A percentile compares a stretch with the other conserved stretches of the same genome.
Conservation (phyloP, 23 tunicate species). For the Styela plicata region DNA sequence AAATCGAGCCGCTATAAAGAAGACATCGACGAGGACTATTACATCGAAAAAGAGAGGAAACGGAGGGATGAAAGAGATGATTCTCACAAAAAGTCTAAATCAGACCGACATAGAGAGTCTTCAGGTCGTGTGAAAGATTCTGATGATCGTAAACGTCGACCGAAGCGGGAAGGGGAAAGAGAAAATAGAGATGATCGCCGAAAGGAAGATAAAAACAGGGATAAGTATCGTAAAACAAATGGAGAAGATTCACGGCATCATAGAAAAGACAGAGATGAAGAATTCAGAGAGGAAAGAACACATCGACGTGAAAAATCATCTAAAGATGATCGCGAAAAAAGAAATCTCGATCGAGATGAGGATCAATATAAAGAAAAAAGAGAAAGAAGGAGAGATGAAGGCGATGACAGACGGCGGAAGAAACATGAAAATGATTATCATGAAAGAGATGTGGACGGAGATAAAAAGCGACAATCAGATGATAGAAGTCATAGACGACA, state of each 20-base stretch:
- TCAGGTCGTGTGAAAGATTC: neutral
- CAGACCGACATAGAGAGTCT: neutral
- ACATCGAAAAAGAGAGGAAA: neutral
- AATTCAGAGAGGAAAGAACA: neutral
- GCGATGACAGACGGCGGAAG: neutral
- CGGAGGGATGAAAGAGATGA: slow-evolving; percentile 14
- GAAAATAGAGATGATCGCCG: slow-evolving; percentile 7
- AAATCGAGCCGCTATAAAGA: neutral
- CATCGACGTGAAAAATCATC: neutral
- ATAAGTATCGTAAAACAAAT: neutral
- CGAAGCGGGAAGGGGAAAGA: neutral
- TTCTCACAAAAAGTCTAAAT: neutral
- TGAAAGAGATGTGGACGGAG: slow-evolving; percentile 15
- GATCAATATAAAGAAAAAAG: slow-evolving; percentile 20
- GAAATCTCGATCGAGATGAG: neutral
- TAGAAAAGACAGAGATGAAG: slow-evolving; percentile 3
- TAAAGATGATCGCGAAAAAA: slow-evolving; percentile 10
- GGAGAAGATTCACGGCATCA: neutral
- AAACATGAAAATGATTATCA: slow-evolving; percentile 5
- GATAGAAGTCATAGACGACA: slow-evolving; percentile 12
- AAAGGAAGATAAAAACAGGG: neutral
- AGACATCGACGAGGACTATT: neutral
- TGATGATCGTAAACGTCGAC: neutral
- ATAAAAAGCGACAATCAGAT: neutral
- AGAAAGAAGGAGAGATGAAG: slow-evolving; percentile 25